Percentiles rank a stretch among this genome's conserved stretches.
Evolutionary conservation across 2,888 invertebrate species (phyloP).

Genomic region (Athripsodes cinereus): DNA sequence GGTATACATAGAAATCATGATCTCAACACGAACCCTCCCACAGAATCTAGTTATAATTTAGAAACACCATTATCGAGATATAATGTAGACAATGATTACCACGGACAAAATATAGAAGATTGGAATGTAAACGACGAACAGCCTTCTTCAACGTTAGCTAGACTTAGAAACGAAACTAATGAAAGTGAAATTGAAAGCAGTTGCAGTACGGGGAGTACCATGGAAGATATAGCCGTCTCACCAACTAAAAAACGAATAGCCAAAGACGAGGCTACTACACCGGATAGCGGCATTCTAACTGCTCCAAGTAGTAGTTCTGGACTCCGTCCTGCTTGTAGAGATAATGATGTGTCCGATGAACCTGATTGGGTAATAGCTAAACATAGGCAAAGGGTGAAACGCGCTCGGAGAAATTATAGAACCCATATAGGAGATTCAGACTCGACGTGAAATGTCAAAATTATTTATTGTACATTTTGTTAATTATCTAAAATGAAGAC

Average conservation of each 20-base stretch:
- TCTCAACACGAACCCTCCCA: constrained; percentile 32
- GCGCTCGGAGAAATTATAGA: constrained; percentile 57
- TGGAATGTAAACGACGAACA: constrained; percentile 32
- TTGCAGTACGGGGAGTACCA: constrained; percentile 42
- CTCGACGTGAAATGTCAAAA: constrained; percentile 43
- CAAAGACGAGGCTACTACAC: constrained; percentile 31
- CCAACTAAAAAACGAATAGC: constrained; percentile 27
- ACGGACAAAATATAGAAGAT: constrained; percentile 24
- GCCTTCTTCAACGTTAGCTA: constrained; percentile 31
- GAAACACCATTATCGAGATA: constrained; percentile 37
- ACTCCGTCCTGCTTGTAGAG: constrained; percentile 27
- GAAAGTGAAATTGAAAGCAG: constrained; percentile 49
- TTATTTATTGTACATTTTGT: too few species aligned
- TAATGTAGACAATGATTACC: constrained; percentile 33
- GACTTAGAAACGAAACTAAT: constrained; percentile 48
- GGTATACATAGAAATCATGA: constrained; percentile 46
- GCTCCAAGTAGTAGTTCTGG: constrained; percentile 36
- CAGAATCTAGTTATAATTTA: not conserved
- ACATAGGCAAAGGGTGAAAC: constrained; percentile 54
- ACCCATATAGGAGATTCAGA: constrained; percentile 59
- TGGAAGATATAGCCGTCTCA: constrained; percentile 34
- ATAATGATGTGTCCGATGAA: constrained; percentile 40
- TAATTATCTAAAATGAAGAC: too few species aligned
- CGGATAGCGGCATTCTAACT: constrained; percentile 43
- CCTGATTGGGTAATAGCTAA: constrained; percentile 48